Percentiles rank a stretch among this genome's conserved stretches.
Evolutionary conservation across 2,113 vertebrate species (phyloP).

Genomic region (Anguilla japonica): DNA sequence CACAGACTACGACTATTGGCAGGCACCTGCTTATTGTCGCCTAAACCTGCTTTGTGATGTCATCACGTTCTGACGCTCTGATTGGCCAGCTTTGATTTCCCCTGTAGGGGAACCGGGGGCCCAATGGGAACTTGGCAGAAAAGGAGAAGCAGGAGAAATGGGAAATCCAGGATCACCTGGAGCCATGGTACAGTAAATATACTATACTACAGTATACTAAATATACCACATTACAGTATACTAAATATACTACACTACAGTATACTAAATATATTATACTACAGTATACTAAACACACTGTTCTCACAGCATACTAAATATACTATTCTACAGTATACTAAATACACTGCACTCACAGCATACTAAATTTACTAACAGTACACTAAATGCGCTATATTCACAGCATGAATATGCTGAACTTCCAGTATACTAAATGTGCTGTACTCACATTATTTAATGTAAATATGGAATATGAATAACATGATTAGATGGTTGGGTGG

Average conservation of each 20-base stretch:
- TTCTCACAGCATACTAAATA: not conserved
- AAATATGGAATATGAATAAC: too few relatives aligned
- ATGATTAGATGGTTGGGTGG: too few relatives aligned
- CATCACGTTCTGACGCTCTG: not conserved
- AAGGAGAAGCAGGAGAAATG: slow-evolving; percentile 78
- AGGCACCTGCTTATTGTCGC: too few relatives aligned
- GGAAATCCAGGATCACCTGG: slow-evolving; percentile 76
- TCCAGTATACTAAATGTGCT: too few relatives aligned
- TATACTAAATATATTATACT: not conserved
- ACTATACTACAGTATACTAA: not conserved
- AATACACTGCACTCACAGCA: not conserved
- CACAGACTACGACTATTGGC: too few relatives aligned
- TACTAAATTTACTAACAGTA: not conserved
- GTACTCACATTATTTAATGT: too few relatives aligned
- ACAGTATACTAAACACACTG: too few relatives aligned
- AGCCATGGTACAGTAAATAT: slow-evolving; percentile 1
- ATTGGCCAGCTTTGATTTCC: not conserved
- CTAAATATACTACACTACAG: not conserved
- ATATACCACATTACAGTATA: not conserved
- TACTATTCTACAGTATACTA: not conserved
- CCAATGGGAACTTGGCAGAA: slow-evolving; percentile 72
- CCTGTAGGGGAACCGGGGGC: slow-evolving; percentile 76
- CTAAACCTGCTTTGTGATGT: too few relatives aligned
- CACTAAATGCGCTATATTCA: too few relatives aligned
- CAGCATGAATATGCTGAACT: too few relatives aligned